Evolutionary conservation across 2,888 invertebrate species (phyloP).

Genomic region (Caenorhabditis wallacei): DNA sequence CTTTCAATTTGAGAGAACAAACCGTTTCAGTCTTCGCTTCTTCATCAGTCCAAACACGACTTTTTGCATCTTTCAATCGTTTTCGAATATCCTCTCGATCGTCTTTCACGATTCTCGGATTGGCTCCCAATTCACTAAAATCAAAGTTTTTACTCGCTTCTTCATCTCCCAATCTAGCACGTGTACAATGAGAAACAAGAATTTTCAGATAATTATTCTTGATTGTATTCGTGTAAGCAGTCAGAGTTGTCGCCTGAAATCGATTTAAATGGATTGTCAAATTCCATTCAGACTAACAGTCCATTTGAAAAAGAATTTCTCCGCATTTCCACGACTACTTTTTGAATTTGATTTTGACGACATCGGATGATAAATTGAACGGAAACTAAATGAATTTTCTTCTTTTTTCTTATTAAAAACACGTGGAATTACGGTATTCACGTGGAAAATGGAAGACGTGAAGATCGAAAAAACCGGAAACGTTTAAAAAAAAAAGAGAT

Average conservation of each 20-base stretch:
- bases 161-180: constrained; percentile 38
- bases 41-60: constrained; percentile 22
- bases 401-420: not conserved
- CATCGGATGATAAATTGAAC: not conserved
- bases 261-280: not conserved
- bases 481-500: not conserved
- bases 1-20: not conserved
- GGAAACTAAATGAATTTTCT: not conserved
- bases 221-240: constrained; percentile 39
- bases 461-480: too few relatives aligned
- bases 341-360: constrained; percentile 26
- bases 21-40: constrained; percentile 37
- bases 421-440: not conserved
- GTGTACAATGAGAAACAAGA: constrained; percentile 44
- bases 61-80: constrained; percentile 32
- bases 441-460: too few relatives aligned
- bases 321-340: constrained; percentile 19
- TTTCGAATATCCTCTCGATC: constrained; percentile 60
- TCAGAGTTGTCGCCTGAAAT: constrained; percentile 32
- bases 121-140: constrained; percentile 52
- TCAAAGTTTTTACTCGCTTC: constrained; percentile 53
- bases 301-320: constrained; percentile 50
- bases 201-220: constrained; percentile 50
- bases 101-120: constrained; percentile 53
- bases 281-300: not conserved